Conservation (phyloP, 2,888 invertebrate genomes). For the Drosophila setosimentum region DNA sequence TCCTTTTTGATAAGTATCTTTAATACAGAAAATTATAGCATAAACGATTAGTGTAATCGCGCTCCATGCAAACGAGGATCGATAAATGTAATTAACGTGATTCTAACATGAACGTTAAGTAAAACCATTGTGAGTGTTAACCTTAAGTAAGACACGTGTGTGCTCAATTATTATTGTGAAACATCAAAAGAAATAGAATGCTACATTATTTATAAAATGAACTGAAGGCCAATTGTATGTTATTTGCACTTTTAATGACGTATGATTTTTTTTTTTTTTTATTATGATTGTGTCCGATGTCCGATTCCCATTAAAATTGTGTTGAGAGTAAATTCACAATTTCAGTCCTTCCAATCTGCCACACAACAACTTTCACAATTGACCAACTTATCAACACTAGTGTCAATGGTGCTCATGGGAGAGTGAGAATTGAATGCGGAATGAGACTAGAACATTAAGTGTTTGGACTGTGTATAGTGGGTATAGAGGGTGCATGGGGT, state of each 20-base stretch:
- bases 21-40: background rate
- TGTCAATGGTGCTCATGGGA: conserved; percentile 59
- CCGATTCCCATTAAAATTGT: background rate
- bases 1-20: background rate
- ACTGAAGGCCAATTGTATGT: background rate
- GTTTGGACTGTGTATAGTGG: background rate
- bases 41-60: background rate
- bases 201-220: background rate
- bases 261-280: conserved; percentile 1
- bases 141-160: background rate
- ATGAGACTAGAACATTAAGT: background rate
- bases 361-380: conserved; percentile 41
- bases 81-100: background rate
- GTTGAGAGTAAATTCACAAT: background rate
- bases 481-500: background rate
- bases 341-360: background rate
- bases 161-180: background rate
- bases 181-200: background rate
- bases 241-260: background rate
- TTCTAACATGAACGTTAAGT: background rate
- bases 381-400: conserved; percentile 62
- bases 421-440: conserved; percentile 6
- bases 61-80: background rate
- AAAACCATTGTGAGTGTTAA: background rate
- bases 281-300: background rate